Evolutionary conservation across 2,888 invertebrate genomes (phyloP).

Genomic region (Eristalis intricaria): DNA sequence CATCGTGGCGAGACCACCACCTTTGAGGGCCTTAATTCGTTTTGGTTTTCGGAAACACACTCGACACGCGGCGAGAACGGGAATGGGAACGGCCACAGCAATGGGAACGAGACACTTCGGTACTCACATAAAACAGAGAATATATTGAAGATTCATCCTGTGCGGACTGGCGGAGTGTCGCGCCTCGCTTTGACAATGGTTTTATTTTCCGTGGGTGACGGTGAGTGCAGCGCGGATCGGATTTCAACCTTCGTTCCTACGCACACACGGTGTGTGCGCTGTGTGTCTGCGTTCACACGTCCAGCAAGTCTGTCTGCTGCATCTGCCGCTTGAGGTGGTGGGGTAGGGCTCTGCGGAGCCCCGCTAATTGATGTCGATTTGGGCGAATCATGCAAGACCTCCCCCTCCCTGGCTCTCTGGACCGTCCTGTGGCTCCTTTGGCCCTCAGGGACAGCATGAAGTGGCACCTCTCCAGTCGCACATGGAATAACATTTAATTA

Average conservation of each 20-base stretch:
- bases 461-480: slow-evolving; percentile 1
- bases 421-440: background rate
- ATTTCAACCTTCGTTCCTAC: slow-evolving; percentile 45
- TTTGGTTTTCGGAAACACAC: slow-evolving; percentile 63
- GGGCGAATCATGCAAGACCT: slow-evolving; percentile 44
- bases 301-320: background rate
- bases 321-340: background rate
- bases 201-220: slow-evolving; percentile 70
- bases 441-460: background rate
- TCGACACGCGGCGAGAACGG: background rate
- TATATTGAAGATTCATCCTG: slow-evolving; percentile 59
- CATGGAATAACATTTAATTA: slow-evolving; percentile 35
- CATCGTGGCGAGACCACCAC: slow-evolving; percentile 61
- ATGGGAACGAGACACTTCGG: background rate
- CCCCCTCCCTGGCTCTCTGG: background rate
- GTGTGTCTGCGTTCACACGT: background rate
- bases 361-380: slow-evolving; percentile 58
- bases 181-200: slow-evolving; percentile 63
- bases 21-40: slow-evolving; percentile 66
- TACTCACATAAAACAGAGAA: slow-evolving; percentile 58
- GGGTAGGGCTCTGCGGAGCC: background rate
- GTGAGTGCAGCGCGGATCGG: slow-evolving; percentile 62
- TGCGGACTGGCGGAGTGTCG: slow-evolving; percentile 30
- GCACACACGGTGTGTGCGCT: slow-evolving; percentile 3
- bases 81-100: background rate